Base-by-base conservation (phyloP, 2,888 invertebrate genomes). In the Acanthacorydalis orientalis region DNA sequence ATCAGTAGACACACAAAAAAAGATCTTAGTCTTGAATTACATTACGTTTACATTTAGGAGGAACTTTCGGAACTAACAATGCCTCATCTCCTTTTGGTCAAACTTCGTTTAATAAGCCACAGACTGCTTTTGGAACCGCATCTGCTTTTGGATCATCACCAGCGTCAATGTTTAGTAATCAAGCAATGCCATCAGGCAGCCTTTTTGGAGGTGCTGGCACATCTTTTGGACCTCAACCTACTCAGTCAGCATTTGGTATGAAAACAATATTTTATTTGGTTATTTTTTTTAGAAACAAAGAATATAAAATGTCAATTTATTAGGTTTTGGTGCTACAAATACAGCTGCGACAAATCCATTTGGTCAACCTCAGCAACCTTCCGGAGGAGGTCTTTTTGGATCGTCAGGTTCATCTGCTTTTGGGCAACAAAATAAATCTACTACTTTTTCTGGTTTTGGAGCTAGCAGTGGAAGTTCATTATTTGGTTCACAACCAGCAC, bases 141-240 rank as follows among this genome's bases (percentile, higher is more conserved):
- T 74, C 82, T 0, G 74, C 81, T 0, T 86, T 86, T 64, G 85
- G 85, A 0, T 74, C 75, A 32, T 61, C 69, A 1, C 60, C 72
- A 1, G 53, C 68, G 2, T 69, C 76, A 11, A 62, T 79, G 47
- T 80, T 80, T 62, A 76, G 74, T 42, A 63, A 71, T 8, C 62
- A 72, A 35, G 71, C 72, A 49, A 62, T 69, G 31, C 57, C 63
- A n/a, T 57, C 63, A 1, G 57, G 67, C 61, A 73, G 77, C 49
- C 64, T 82, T 2, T 83, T 83, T 64, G 80, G 83, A 6, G 67
- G 75, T 1, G 66, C 74, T 0, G 72, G 77, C 1, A 64, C 76
- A 1, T 74, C 76, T 6, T 83, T 86, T 64, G 83, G 84, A 11
- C 63, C 77, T 4, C 68, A 75, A 12, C 68, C 75, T 1, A 73